Evolutionary conservation across 2,888 invertebrate genomes (phyloP).

Genomic region (Morinoia aosen): DNA sequence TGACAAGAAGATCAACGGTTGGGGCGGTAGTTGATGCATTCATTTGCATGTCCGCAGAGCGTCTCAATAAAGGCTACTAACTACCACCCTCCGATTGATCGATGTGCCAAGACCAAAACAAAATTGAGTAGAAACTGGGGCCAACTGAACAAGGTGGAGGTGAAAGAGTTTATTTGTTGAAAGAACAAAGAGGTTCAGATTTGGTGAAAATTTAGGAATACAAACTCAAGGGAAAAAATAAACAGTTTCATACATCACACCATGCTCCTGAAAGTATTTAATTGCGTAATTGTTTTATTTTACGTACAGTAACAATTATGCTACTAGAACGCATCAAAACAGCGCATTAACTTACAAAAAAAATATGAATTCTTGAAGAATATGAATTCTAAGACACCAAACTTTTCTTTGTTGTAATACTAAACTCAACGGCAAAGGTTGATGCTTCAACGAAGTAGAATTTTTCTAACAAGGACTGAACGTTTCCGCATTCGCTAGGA

Average conservation of each 20-base stretch:
- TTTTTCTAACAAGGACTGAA: background rate
- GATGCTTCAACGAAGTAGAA: background rate
- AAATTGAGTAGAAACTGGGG: too few species aligned
- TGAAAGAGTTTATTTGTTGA: background rate
- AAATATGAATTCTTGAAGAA: background rate
- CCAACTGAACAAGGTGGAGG: background rate
- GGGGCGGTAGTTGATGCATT: background rate
- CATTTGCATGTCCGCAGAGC: slow-evolving; percentile 32
- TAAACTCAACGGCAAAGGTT: background rate
- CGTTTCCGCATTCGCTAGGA: background rate
- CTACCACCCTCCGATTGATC: background rate
- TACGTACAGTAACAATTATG: too few species aligned
- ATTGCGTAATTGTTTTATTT: background rate
- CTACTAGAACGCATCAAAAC: too few species aligned
- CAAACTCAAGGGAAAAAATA: background rate
- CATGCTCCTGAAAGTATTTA: background rate
- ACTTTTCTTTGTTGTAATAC: background rate
- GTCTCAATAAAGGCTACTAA: background rate
- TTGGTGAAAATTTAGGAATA: background rate
- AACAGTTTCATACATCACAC: background rate
- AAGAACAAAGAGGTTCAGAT: background rate
- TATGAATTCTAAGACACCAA: background rate
- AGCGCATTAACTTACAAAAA: too few species aligned
- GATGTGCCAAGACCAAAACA: background rate
- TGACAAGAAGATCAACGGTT: slow-evolving; percentile 29